Evolutionary conservation across 1,140 invertebrate genomes (phyloP), one percentile per base, ranked within the genome.

Genomic region (Anadara kagoshimensis): DNA sequence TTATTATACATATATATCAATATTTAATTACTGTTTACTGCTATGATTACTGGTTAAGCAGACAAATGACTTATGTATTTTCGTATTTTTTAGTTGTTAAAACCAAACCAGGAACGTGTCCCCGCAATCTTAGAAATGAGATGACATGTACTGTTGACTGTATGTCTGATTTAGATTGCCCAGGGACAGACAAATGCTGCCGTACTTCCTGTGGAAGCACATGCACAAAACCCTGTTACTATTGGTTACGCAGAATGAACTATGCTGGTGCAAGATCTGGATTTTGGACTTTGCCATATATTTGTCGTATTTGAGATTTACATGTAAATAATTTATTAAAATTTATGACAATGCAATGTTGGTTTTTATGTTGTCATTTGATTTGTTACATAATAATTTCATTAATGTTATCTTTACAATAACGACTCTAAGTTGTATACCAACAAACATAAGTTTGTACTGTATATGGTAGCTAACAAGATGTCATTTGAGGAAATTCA

Each of bases 181-280:
- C 73, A 5, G 73, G 73, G 16, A 67, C 64, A 24, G 73, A 75
- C 45, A 75, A 75, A 66, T 75, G 73, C 53, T 75, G 73, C 47
- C 16, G 53, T 14, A 75, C 73, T n/a, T 62, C 67, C 4, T 75
- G 73, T 56, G 73, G 73, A 11, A 70, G 67, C 53, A 75, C 68
- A 0, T 75, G 73, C 43, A 70, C 73, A 36, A 51, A 64, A 45
- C 73, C 73, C 3, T 75, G 73, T 65, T 75, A 75, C 68, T 63
- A 75, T 61, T 75, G 68, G 62, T 62, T 75, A 54, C 67, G 57
- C 18, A 59, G 61, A 56, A 54, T 47, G 1, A 58, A 54, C 20
- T 26, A 59, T 43, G 45, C 54, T 7, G 61, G 66, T 26, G 43
- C 61, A 53, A 43, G 61, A 43, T 64, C 62, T 14, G 73, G 41